phyloP scores from a whole-genome alignment of 2,797 vertebrate species.

The Neostethus bicornis region DNA sequence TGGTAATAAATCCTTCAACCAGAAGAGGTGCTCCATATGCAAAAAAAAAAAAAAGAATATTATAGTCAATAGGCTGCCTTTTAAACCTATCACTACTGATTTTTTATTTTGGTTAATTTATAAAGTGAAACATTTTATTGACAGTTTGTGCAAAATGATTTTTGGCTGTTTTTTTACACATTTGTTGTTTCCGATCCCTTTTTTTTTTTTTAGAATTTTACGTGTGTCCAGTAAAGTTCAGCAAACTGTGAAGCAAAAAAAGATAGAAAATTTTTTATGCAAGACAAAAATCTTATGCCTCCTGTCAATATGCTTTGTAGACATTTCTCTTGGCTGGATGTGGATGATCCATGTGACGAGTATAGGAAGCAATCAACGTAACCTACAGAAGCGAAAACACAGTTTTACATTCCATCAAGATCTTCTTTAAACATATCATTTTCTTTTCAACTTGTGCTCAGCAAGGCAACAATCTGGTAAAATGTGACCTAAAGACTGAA shows the following conservation, averaged over 20 bases:
- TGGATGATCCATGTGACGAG: not conserved
- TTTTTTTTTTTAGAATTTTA: not conserved
- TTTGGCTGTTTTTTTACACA: not conserved
- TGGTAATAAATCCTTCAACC: not conserved
- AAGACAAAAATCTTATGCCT: not conserved
- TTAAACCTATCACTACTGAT: not conserved
- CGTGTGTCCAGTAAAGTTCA: not conserved
- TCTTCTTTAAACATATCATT: not conserved
- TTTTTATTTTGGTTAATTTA: not conserved
- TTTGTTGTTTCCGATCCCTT: too few relatives aligned
- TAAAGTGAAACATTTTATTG: not conserved
- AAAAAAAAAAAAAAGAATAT: too few relatives aligned
- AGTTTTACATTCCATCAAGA: not conserved
- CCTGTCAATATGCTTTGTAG: not conserved
- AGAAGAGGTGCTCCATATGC: not conserved
- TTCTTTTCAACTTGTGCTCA: too few relatives aligned
- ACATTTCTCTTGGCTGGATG: not conserved
- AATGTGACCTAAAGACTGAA: too few relatives aligned
- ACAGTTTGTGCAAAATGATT: not conserved
- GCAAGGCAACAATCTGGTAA: too few relatives aligned
- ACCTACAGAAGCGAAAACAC: not conserved
- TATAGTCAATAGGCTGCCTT: not conserved
- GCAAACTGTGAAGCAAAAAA: too few relatives aligned
- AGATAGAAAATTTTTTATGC: not conserved
- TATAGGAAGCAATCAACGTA: not conserved